Conservation (phyloP, 1,140 invertebrate genomes). For the Drosophila lowei region DNA sequence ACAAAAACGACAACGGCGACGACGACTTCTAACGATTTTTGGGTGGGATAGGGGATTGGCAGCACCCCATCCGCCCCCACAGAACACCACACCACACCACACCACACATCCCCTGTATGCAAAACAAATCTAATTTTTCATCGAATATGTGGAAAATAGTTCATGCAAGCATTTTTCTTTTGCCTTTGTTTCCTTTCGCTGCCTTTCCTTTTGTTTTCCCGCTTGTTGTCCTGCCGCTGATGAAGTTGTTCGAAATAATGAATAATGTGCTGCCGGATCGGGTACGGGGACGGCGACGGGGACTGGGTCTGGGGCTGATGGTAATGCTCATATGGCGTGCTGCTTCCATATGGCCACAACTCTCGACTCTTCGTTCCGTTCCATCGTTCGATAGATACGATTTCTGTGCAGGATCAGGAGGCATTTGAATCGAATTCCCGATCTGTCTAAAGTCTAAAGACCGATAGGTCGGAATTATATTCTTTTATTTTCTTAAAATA, state of each 20-base stretch:
- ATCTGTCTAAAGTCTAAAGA: no score
- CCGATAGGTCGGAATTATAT: no score
- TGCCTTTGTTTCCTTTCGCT: not conserved
- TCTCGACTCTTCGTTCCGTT: constrained; percentile 30
- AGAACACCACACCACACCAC: not conserved
- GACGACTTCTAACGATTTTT: constrained; percentile 62
- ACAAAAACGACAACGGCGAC: constrained; percentile 4
- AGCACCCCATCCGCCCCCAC: constrained; percentile 18
- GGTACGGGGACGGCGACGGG: not conserved
- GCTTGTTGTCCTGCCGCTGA: constrained; percentile 21
- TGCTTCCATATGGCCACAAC: constrained; percentile 4
- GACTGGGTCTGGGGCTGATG: not conserved
- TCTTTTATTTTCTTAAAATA: no score
- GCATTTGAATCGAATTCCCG: not conserved
- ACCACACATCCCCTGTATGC: constrained; percentile 45
- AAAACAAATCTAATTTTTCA: constrained; percentile 78
- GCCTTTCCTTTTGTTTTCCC: not conserved
- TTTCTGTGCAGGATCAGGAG: not conserved
- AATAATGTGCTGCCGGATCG: constrained; percentile 58
- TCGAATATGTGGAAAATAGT: constrained; percentile 61
- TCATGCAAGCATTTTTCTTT: constrained; percentile 21
- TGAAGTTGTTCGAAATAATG: constrained; percentile 62
- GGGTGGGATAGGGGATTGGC: constrained; percentile 30
- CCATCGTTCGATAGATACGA: not conserved
- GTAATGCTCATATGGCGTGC: constrained; percentile 74